phyloP scores from a whole-genome alignment of 2,797 vertebrate species.

The Prionace glauca region DNA sequence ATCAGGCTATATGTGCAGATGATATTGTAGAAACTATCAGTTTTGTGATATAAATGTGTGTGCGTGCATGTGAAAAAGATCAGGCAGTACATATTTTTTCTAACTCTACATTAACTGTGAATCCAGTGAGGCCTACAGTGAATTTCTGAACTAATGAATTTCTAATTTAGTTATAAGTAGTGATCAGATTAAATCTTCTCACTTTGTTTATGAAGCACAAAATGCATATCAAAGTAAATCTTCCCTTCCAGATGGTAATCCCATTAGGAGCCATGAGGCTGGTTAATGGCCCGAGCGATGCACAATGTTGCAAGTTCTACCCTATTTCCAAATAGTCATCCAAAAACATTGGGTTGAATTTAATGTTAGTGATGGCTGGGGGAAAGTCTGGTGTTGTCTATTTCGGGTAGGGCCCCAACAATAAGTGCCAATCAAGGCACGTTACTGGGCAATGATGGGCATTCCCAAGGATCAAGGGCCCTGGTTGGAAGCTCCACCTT shows the following conservation, averaged over 20 bases:
- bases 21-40: background rate
- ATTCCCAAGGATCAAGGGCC: background rate
- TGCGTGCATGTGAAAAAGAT: background rate
- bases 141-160: background rate
- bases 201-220: background rate
- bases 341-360: too few relatives aligned
- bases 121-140: background rate
- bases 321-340: background rate
- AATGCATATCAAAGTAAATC: background rate
- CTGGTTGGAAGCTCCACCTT: too few relatives aligned
- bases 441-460: too few relatives aligned
- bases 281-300: background rate
- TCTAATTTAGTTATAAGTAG: background rate
- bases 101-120: background rate
- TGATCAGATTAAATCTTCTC: background rate
- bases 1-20: background rate
- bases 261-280: background rate
- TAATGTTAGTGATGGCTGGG: too few relatives aligned
- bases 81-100: background rate
- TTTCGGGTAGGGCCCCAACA: background rate
- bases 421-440: background rate
- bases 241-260: background rate
- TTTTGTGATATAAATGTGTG: background rate
- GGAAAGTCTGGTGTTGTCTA: background rate
- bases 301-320: too few relatives aligned